Evolutionary conservation across 2,797 vertebrate genomes (phyloP).

Genomic region (Geotrypetes seraphini): DNA sequence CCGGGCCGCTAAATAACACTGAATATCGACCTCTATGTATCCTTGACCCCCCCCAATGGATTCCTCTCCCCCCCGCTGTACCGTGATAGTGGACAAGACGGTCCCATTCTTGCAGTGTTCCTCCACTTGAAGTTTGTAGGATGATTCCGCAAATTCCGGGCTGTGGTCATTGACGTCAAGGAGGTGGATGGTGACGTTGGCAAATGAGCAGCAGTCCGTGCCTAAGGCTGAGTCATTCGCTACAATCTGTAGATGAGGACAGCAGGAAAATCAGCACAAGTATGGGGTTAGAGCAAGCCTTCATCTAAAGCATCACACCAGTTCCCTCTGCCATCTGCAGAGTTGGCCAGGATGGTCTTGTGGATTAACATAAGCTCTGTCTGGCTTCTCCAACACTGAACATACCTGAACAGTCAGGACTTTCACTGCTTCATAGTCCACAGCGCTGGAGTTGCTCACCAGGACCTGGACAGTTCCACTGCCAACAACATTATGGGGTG

Average conservation of each 20-base stretch:
- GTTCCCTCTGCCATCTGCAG: too few species aligned
- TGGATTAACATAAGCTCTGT: too few species aligned
- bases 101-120: slow-evolving; percentile 60
- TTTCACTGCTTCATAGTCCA: slow-evolving; percentile 68
- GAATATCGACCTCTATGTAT: accelerated
- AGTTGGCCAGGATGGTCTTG: too few species aligned
- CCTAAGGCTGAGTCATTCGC: slow-evolving; percentile 50
- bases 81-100: slow-evolving; percentile 49
- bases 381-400: too few species aligned
- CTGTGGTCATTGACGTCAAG: slow-evolving; percentile 76
- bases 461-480: slow-evolving; percentile 57
- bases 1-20: too few species aligned
- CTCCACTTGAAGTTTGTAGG: slow-evolving; percentile 46
- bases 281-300: too few species aligned
- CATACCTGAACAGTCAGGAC: slow-evolving; percentile 67
- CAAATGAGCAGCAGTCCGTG: slow-evolving; percentile 35
- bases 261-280: too few species aligned
- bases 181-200: slow-evolving; percentile 68
- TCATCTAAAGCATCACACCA: too few species aligned
- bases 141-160: slow-evolving; percentile 54
- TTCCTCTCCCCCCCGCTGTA: slow-evolving; percentile 52
- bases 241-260: slow-evolving; percentile 54
- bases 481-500: slow-evolving; percentile 32
- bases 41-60: neutral
- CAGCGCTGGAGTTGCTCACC: slow-evolving; percentile 38